Percentiles rank a stretch among this genome's conserved stretches.
Evolutionary conservation across 2,888 invertebrate genomes (phyloP).

Genomic region (Arrhopalites spinosus): DNA sequence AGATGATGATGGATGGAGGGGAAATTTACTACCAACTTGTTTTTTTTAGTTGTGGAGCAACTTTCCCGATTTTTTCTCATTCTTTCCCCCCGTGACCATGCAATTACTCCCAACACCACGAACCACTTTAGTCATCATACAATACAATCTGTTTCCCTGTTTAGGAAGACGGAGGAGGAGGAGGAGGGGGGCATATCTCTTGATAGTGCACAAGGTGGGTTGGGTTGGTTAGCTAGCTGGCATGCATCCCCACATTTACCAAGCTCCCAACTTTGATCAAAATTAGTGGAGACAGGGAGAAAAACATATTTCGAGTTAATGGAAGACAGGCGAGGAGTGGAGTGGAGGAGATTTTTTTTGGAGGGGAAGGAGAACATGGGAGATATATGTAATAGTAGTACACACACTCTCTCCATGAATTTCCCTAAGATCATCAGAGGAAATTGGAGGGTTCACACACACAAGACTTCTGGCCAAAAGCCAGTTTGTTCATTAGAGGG

Average conservation of each 20-base stretch:
- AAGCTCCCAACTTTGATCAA: slow-evolving; percentile 23
- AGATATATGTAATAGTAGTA: neutral
- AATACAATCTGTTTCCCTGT: too few species aligned
- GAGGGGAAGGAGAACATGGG: neutral
- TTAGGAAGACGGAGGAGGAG: too few species aligned
- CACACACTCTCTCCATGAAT: slow-evolving; percentile 26
- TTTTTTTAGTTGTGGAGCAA: too few species aligned
- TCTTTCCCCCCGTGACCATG: too few species aligned
- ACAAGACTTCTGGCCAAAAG: slow-evolving; percentile 33
- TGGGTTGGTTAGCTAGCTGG: too few species aligned
- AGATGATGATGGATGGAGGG: neutral
- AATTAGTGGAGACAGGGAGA: slow-evolving; percentile 31
- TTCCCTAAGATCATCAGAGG: slow-evolving; percentile 27
- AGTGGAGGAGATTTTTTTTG: neutral
- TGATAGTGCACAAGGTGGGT: too few species aligned
- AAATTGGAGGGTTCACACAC: slow-evolving; percentile 29
- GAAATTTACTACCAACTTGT: too few species aligned
- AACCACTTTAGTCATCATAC: too few species aligned
- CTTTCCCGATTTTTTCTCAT: too few species aligned
- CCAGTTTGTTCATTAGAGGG: slow-evolving; percentile 25
- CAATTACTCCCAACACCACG: too few species aligned
- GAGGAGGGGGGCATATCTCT: too few species aligned
- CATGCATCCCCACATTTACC: neutral
- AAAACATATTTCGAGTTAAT: slow-evolving; percentile 31
- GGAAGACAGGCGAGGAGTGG: slow-evolving; percentile 30